Evolutionary conservation across 2,888 invertebrate genomes (phyloP), one percentile per base, ranked within the genome.

Genomic region (Platycnemis pennipes): DNA sequence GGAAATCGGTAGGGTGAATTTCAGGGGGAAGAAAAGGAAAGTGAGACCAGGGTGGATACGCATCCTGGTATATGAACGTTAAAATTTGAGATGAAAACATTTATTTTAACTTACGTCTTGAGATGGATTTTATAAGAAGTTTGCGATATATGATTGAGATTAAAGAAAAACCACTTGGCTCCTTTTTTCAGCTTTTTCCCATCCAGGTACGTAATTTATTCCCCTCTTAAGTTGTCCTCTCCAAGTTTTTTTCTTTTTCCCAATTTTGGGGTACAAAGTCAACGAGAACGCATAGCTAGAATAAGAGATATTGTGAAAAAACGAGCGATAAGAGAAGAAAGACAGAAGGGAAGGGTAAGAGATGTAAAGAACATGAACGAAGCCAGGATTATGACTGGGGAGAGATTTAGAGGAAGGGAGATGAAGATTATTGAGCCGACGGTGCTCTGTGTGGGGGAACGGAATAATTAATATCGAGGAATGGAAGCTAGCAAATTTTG

Each of bases 81-180:
- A 46, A 88, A 88, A 49, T n/a, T n/a, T n/a, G n/a, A n/a, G n/a
- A n/a, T n/a, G n/a, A n/a, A n/a, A n/a, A n/a, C n/a, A n/a, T n/a
- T n/a, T n/a, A n/a, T n/a, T n/a, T n/a, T 2, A 46, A 11, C 46
- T 3, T 31, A 26, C 45, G 49, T 31, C 44, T n/a, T 31, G 87
- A 46, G 88, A 88, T 88, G 49, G 49, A 88, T 88, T 88, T 88
- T 46, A 88, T 88, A 88, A 88, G 88, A 88, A 88, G 49, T 88
- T 88, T 88, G 49, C 49, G 88, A 31, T 46, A 46, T 88, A 46
- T 46, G 49, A 88, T 49, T 26, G 46, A 49, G 49, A 88, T 77
- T 31, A 88, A 31, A 88, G 31, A 46, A 26, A 88, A 31, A 88
- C 26, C 49, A 49, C 13, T 49, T 49, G 49, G 49, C 49, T 49